These are phyloP conservation scores for Leptinotarsa defecta DNA, from an alignment of 1,140 invertebrate species.

Conservation along the genomic window DNA sequence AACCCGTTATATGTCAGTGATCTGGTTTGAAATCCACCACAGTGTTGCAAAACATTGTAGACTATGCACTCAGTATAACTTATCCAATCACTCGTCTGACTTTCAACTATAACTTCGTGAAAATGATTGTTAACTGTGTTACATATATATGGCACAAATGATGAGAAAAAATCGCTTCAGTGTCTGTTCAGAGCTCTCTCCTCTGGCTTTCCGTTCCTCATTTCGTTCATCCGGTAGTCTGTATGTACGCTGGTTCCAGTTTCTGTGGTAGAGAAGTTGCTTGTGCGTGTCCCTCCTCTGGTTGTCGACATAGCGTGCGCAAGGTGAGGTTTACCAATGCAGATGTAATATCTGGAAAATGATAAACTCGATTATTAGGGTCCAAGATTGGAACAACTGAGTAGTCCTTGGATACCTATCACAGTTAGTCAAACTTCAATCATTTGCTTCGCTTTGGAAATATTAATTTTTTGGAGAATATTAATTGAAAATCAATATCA, in stretches of 20 bases:
- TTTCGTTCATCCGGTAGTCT: constrained; percentile 21
- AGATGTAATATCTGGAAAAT: constrained; percentile 35
- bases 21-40: too few relatives aligned
- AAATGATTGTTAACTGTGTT: background rate
- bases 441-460: too few relatives aligned
- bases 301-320: constrained; percentile 31
- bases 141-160: background rate
- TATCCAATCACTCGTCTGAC: background rate
- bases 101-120: background rate
- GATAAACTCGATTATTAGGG: background rate
- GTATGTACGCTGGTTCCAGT: constrained; percentile 9
- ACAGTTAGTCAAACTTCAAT: too few relatives aligned
- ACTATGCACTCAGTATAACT: background rate
- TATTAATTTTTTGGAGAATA: too few relatives aligned
- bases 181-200: constrained; percentile 17
- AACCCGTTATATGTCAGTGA: too few relatives aligned
- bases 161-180: background rate
- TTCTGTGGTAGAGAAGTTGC: constrained; percentile 24
- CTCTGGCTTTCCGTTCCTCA: constrained; percentile 15
- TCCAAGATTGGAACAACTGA: too few relatives aligned
- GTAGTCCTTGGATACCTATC: too few relatives aligned
- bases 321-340: constrained; percentile 35
- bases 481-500: too few relatives aligned
- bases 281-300: constrained; percentile 18
- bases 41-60: too few relatives aligned